Evolutionary conservation across 2,888 invertebrate species (phyloP).

Genomic region (Parthenolecanium corni): DNA sequence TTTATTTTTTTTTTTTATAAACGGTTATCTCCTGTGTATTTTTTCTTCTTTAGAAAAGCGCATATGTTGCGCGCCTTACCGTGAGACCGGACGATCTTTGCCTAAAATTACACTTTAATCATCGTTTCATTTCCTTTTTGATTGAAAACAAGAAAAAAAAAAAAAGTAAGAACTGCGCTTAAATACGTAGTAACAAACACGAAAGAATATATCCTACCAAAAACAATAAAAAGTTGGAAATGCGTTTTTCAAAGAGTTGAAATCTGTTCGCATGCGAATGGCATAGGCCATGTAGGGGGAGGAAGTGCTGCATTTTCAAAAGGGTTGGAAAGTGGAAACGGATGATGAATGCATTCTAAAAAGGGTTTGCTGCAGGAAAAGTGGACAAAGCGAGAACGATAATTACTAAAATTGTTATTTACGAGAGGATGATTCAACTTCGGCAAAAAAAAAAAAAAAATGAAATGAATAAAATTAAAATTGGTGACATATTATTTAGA

Average conservation of each 20-base stretch:
- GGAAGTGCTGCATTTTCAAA: too few relatives aligned
- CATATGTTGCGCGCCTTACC: conserved; percentile 24
- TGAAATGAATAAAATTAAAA: too few relatives aligned
- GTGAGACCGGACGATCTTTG: conserved; percentile 27
- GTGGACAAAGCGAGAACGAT: too few relatives aligned
- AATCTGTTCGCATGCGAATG: conserved; percentile 7
- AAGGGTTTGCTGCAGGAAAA: too few relatives aligned
- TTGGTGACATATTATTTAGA: too few relatives aligned
- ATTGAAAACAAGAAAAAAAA: background rate
- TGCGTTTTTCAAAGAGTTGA: conserved; percentile 4
- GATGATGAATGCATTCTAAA: too few relatives aligned
- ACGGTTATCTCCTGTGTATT: conserved; percentile 28
- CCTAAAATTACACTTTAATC: conserved; percentile 27
- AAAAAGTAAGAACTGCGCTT: background rate
- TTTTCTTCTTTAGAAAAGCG: conserved; percentile 15
- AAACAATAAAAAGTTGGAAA: background rate
- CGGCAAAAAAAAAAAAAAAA: too few relatives aligned
- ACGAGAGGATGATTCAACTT: too few relatives aligned
- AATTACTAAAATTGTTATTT: too few relatives aligned
- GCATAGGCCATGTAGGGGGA: background rate
- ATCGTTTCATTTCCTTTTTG: conserved; percentile 20
- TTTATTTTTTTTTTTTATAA: conserved; percentile 11
- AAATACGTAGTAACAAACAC: too few relatives aligned
- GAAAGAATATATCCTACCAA: background rate
- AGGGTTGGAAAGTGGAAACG: too few relatives aligned